Conservation (phyloP, 1,140 invertebrate genomes). For the Cotesia chilonis region DNA sequence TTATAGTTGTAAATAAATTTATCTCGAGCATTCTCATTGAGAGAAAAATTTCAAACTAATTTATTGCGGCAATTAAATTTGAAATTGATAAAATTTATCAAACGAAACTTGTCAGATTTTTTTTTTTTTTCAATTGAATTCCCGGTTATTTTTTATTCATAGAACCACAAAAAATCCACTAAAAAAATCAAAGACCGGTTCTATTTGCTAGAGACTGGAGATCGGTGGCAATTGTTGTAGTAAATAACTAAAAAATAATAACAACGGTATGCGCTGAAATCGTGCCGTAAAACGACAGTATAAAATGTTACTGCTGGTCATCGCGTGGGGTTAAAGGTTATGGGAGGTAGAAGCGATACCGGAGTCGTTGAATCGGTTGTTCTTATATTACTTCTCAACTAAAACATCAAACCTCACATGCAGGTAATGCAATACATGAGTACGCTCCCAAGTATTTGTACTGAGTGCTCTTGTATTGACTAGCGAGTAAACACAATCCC, state of each 20-base stretch:
- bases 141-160: no score
- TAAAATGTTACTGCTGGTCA: conserved; percentile 32
- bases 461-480: no score
- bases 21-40: no score
- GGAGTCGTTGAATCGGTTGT: not conserved
- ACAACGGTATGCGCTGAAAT: conserved; percentile 18
- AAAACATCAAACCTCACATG: not conserved
- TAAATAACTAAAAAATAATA: conserved; percentile 2
- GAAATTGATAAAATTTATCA: no score
- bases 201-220: not conserved
- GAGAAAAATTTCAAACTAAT: no score
- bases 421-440: conserved; percentile 1
- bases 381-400: not conserved
- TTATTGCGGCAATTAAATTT: no score
- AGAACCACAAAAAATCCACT: not conserved
- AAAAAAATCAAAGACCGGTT: no score
- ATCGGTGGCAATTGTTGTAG: conserved; percentile 10
- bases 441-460: no score
- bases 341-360: conserved; percentile 18
- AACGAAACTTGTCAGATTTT: no score
- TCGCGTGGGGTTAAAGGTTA: conserved; percentile 31
- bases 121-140: no score
- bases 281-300: conserved; percentile 24
- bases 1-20: not conserved
- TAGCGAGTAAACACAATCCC: no score